Base-by-base conservation (phyloP, 2,113 vertebrate genomes). In the Numenius arquata region DNA sequence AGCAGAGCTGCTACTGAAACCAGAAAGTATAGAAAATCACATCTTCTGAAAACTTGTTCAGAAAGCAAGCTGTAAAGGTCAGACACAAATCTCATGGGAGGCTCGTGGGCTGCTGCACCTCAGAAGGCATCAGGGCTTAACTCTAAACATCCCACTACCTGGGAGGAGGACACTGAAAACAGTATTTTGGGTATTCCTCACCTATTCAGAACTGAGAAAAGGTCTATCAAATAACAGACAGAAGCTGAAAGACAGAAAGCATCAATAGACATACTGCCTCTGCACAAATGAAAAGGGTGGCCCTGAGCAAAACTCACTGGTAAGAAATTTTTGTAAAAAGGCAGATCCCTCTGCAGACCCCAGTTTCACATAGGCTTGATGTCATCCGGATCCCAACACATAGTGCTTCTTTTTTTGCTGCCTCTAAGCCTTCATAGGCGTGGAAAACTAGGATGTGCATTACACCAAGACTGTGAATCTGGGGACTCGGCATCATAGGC, bases 1-100 rank as follows among this genome's bases (percentile, higher is more conserved):
- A 74, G 65, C 30, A 95, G 65, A 95, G 74, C 43, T 90, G n/a
- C 47, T 71, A 32, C 82, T 58, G 53, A 82, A 93, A 94, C 41
- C 48, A 71, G 45, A 77, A 68, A 81, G 26, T 21, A 22, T 2
- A 83, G 82, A 63, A 92, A 74, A n/a, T 43, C 41, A 81, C 32
- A 68, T 32, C 15, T 73, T 72, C 56, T 81, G 65, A 87, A 96
- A 85, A 48, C 27, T 45, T 85, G 40, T 55, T 76, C 70, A 78
- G 43, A 94, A 92, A 82, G 45, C 9, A n/a, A 85, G 41, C 29
- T 70, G 13, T 19, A 89, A 91, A 93, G 85, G 67, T 88, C 85
- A 92, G 23, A 58, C 53, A 66, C 21, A 87, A 78, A 91, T 32
- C 62, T 83, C 79, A 61, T 12, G 66, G 41, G 27, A 89, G 22